Conservation (phyloP, 64 coral and sea anemone species). For the Stylophora pistillata region DNA sequence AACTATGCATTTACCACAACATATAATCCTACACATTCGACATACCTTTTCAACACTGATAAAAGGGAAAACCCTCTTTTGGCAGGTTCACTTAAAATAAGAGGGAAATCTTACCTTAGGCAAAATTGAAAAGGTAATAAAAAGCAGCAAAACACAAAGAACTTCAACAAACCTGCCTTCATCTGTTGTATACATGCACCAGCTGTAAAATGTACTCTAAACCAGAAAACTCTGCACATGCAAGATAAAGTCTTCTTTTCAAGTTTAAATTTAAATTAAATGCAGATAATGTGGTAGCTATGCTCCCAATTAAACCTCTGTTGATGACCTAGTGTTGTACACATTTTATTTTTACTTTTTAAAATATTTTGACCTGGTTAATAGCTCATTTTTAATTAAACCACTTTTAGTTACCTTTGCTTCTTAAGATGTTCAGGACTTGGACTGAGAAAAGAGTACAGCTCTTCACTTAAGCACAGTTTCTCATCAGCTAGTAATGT, state of each 20-base stretch:
- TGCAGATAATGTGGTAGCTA: too few species aligned
- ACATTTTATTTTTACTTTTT: too few species aligned
- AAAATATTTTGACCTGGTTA: too few species aligned
- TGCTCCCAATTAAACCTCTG: too few species aligned
- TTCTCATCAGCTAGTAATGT: slow-evolving; percentile 86
- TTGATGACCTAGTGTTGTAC: too few species aligned
- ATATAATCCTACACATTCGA: not conserved
- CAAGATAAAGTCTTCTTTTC: too few species aligned
- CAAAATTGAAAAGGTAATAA: not conserved
- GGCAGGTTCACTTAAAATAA: slow-evolving; percentile 60
- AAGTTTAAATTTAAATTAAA: too few species aligned
- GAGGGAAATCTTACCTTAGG: not conserved
- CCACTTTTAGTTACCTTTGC: slow-evolving; percentile 51
- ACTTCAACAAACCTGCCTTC: not conserved
- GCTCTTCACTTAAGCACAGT: slow-evolving; percentile 91
- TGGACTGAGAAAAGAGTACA: slow-evolving; percentile 94
- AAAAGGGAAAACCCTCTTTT: slow-evolving; percentile 96
- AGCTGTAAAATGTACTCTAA: too few species aligned
- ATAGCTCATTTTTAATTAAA: not conserved
- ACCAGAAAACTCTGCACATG: too few species aligned
- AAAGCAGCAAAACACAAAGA: not conserved
- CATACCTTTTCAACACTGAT: slow-evolving; percentile 95
- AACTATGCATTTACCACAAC: too few species aligned
- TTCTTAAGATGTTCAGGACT: slow-evolving; percentile 89
- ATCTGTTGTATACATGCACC: too few species aligned